Evolutionary conservation across 2,888 invertebrate species (phyloP).

Genomic region (Chaitophorus viminalis): DNA sequence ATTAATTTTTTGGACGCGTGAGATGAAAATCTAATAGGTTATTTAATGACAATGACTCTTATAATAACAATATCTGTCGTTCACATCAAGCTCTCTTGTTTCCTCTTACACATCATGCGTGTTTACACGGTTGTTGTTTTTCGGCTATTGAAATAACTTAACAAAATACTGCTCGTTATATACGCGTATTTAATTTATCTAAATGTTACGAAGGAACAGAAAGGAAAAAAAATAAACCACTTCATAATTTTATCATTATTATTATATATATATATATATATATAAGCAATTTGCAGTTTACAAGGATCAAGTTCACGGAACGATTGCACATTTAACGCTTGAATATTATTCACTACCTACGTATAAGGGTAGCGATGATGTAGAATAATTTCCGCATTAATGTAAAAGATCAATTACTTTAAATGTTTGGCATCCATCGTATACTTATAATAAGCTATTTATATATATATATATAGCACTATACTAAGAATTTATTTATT

Average conservation of each 20-base stretch:
- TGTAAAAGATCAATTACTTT: no score
- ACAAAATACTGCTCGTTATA: constrained; percentile 16
- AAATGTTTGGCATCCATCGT: no score
- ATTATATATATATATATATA: not conserved
- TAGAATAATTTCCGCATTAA: no score
- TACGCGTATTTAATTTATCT: not conserved
- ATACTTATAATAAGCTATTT: no score
- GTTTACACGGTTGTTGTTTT: not conserved
- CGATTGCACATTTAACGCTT: not conserved
- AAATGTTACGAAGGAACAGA: not conserved
- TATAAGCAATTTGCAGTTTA: not conserved
- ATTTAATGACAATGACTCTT: not conserved
- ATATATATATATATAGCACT: no score
- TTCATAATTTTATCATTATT: not conserved
- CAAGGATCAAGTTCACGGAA: not conserved
- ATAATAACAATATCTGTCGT: not conserved
- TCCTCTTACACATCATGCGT: not conserved
- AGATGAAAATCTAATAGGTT: not conserved
- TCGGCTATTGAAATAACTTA: constrained; percentile 14
- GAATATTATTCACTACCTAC: not conserved
- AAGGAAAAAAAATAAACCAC: no score
- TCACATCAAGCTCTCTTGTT: not conserved
- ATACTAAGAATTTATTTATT: no score
- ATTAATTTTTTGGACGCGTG: not conserved
- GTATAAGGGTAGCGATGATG: not conserved